phyloP scores from a whole-genome alignment of 2,888 invertebrate genomes.

The Drosophila meridionalis region DNA sequence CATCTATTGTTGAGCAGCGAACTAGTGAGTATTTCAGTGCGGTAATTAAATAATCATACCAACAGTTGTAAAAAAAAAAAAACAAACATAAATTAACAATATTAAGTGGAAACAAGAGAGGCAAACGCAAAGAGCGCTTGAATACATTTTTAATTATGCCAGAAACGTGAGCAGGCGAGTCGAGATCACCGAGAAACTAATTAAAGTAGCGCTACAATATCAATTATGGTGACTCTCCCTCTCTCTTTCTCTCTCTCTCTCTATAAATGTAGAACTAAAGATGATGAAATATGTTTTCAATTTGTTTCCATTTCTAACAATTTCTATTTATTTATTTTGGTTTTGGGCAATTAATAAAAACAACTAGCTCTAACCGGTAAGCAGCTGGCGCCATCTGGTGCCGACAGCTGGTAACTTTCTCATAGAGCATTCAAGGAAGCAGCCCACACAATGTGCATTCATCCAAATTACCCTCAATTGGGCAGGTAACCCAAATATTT shows the following conservation, averaged over 20 bases:
- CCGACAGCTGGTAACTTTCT: neutral
- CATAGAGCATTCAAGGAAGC: constrained; percentile 1
- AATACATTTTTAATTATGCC: constrained; percentile 41
- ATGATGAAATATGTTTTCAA: constrained; percentile 11
- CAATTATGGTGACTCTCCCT: constrained; percentile 7
- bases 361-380: constrained; percentile 32
- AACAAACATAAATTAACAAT: constrained; percentile 6
- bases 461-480: constrained; percentile 41
- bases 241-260: neutral
- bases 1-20: constrained; percentile 34
- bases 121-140: constrained; percentile 19
- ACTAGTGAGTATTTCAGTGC: constrained; percentile 11
- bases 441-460: constrained; percentile 17
- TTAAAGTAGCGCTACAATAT: constrained; percentile 37
- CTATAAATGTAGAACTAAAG: neutral
- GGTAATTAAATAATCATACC: constrained; percentile 1
- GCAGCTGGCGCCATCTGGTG: constrained; percentile 9
- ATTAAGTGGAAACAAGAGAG: neutral
- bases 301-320: constrained; percentile 4
- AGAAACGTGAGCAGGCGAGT: constrained; percentile 7
- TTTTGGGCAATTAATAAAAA: constrained; percentile 21
- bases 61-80: constrained; percentile 9
- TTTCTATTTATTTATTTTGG: neutral
- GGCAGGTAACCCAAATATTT: constrained; percentile 53
- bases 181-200: constrained; percentile 42